Base-by-base conservation (phyloP, 23 tunicate genomes). In the Halocynthia roretzi region DNA sequence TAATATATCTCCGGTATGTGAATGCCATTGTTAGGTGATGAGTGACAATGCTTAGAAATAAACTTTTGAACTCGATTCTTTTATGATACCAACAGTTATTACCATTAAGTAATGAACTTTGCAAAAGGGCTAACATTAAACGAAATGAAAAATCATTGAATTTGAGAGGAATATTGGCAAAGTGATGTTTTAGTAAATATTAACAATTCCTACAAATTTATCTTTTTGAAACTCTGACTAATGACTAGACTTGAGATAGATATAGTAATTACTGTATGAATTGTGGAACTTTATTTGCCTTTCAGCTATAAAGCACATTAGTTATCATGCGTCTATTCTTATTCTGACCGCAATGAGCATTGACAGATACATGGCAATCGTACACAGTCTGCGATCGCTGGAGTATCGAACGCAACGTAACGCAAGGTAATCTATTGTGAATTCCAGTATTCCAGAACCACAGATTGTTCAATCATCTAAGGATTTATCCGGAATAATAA, bases 351-450 rank as follows among this genome's bases (percentile, higher is more conserved):
- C 63, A 62, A 85, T 91, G 97, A 91, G 91, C 70, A 54, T 81
- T n/a, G 97, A 91, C 61, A 80, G 97, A 44, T 85, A 56, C 77
- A 60, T 91, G 72, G 97, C 90, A 17, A 85, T 85, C 21, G 97
- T 91, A 18, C 83, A 80, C 61, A 54, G 87, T 61, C 50, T 91
- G 52, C 61, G 77, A 66, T 81, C 97, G 31, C 61, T 84, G 56
- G 76, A 57, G 48, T 85, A 84, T 77, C 69, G 97, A 71, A 91
- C 85, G 8, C 63, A 88, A 54, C 63, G 51, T 22, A 85, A 82
- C 49, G 90, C 91, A 53, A 66, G 75, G 49, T 85, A 64, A 70
- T n/a, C 10, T n/a, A 50, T 74, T 11, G 48, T 67, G 2, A 60
- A 18, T 31, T 31, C 44, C 17, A 60, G 64, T 60, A 60, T 15